Percentiles rank a stretch among this genome's conserved stretches.
These are phyloP conservation scores for Phenganax marumi DNA, from an alignment of 92 coral and sea anemone genomes.

Conservation along the genomic window DNA sequence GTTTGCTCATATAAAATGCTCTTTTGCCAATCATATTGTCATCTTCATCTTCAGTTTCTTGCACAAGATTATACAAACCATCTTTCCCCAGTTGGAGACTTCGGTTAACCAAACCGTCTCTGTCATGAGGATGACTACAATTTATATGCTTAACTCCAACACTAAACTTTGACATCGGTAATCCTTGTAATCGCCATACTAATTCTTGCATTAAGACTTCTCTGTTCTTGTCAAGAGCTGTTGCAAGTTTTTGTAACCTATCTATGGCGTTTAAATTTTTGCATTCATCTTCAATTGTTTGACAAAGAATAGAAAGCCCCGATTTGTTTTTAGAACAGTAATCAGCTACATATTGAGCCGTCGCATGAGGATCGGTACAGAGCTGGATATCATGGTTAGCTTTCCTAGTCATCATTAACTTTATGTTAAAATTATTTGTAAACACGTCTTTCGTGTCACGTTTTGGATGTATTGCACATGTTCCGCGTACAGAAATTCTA, in stretches of 20 bases:
- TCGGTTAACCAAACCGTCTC: constrained; percentile 10
- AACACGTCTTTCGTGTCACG: not conserved
- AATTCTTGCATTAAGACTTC: constrained; percentile 21
- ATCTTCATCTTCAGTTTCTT: not conserved
- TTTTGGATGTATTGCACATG: constrained; percentile 11
- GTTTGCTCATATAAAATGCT: constrained; percentile 19
- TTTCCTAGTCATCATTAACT: not conserved
- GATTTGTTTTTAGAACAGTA: not conserved
- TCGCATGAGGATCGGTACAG: constrained; percentile 10
- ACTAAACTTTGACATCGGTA: constrained; percentile 22
- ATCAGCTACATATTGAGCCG: constrained; percentile 10
- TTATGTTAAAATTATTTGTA: constrained; percentile 3
- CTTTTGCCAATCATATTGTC: not conserved
- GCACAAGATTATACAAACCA: not conserved
- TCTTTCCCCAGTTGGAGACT: constrained; percentile 4
- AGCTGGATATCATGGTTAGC: constrained; percentile 10
- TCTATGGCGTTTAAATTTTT: constrained; percentile 2
- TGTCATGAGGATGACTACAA: constrained; percentile 13
- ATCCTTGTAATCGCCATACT: constrained; percentile 18
- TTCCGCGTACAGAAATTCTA: not conserved
- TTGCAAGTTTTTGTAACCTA: constrained; percentile 5
- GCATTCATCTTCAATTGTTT: constrained; percentile 15
- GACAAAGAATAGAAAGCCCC: not conserved
- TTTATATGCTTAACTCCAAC: constrained; percentile 16
- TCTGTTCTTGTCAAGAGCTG: constrained; percentile 25